phyloP scores from a whole-genome alignment of 2,113 vertebrate species.

The Megaptera novaeangliae region DNA sequence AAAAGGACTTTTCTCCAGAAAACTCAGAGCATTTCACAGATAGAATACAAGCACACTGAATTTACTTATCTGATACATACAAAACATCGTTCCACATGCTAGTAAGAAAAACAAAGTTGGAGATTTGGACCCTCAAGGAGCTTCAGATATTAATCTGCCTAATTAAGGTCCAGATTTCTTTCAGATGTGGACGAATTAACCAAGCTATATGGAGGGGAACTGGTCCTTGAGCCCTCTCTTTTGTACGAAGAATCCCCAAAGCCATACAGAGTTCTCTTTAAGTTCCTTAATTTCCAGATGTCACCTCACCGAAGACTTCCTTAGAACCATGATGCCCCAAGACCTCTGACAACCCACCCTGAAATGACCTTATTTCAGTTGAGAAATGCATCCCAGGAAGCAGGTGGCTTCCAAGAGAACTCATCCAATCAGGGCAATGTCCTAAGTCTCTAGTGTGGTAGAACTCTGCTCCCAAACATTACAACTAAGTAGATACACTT shows the following conservation, averaged over 20 bases:
- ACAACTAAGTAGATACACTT: background rate
- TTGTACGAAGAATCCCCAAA: background rate
- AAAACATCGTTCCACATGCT: background rate
- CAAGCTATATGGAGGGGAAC: background rate
- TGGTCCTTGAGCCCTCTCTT: background rate
- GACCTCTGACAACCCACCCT: background rate
- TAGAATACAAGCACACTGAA: background rate
- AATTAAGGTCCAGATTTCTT: background rate
- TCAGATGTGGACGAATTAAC: background rate
- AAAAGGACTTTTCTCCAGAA: background rate
- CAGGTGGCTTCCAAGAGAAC: background rate
- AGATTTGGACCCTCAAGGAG: background rate
- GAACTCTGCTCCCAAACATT: background rate
- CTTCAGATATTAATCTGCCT: background rate
- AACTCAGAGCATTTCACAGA: slow-evolving; percentile 16
- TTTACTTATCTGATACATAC: background rate
- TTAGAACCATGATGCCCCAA: background rate
- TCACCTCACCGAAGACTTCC: background rate
- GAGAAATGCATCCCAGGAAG: background rate
- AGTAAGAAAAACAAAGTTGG: background rate
- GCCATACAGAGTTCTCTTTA: background rate
- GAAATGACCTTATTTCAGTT: background rate
- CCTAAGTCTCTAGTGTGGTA: background rate
- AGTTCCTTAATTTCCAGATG: background rate
- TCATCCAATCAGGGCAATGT: background rate